These are phyloP conservation scores for Accipiter virgatus DNA, from an alignment of 2,113 vertebrate species.

Conservation along the genomic window DNA sequence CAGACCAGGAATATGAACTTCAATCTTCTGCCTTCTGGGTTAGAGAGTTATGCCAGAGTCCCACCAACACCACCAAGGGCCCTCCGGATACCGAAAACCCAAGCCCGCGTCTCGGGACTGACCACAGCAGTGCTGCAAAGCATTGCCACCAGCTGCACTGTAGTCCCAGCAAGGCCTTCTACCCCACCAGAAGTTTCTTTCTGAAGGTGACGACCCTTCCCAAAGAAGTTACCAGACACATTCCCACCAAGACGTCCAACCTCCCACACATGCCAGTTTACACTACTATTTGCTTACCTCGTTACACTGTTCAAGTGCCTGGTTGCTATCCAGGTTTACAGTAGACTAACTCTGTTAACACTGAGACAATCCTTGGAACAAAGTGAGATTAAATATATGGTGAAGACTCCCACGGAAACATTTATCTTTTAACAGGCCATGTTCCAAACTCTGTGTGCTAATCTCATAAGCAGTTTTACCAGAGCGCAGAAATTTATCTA, in stretches of 20 bases:
- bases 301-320: neutral
- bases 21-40: neutral
- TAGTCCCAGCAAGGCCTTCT: neutral
- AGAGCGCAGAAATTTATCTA: neutral
- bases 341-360: neutral
- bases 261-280: neutral
- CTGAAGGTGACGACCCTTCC: neutral
- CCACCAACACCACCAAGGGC: accelerated
- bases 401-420: neutral
- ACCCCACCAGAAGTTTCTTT: neutral
- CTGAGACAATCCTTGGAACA: neutral
- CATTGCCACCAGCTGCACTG: neutral
- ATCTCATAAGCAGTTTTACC: neutral
- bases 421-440: neutral
- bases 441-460: neutral
- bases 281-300: neutral
- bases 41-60: neutral
- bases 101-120: neutral
- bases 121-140: neutral
- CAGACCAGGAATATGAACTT: neutral
- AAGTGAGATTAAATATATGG: neutral
- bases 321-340: neutral
- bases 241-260: neutral
- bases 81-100: neutral
- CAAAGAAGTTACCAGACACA: neutral